Conservation (phyloP, 2,113 vertebrate species). For the Lota lota region DNA sequence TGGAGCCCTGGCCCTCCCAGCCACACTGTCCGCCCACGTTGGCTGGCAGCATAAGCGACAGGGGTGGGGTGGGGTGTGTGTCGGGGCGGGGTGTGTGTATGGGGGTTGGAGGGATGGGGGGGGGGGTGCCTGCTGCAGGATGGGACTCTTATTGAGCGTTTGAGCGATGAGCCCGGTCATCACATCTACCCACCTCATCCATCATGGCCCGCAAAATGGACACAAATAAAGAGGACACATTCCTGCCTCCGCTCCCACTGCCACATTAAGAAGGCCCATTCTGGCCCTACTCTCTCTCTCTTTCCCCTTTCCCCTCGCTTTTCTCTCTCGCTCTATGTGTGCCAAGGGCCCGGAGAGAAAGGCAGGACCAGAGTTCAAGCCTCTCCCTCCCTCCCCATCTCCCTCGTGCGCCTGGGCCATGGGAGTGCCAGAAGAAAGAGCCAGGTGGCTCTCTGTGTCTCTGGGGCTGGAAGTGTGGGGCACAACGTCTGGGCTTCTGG, state of each 20-base stretch:
- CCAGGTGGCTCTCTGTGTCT: conserved; percentile 63
- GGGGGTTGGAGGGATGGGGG: conserved; percentile 42
- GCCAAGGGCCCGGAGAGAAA: conserved; percentile 54
- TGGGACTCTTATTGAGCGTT: conserved; percentile 77
- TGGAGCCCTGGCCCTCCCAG: conserved; percentile 56
- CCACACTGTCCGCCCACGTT: conserved; percentile 73
- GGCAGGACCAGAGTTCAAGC: conserved; percentile 66
- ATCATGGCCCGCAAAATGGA: conserved; percentile 76
- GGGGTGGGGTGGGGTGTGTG: no score
- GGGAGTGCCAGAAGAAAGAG: conserved; percentile 63
- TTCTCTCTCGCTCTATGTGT: conserved; percentile 7
- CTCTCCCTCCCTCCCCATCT: conserved; percentile 49
- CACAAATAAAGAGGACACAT: conserved; percentile 73
- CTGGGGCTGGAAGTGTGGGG: conserved; percentile 18
- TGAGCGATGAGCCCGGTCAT: conserved; percentile 83
- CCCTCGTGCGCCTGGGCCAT: conserved; percentile 59
- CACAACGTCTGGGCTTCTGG: conserved; percentile 28
- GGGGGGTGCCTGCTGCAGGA: conserved; percentile 68
- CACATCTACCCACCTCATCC: conserved; percentile 79
- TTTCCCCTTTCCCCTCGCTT: neutral
- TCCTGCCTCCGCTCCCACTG: conserved; percentile 69
- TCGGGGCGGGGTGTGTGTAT: no score
- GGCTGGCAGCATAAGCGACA: conserved; percentile 56
- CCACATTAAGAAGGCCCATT: conserved; percentile 64
- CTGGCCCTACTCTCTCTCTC: conserved; percentile 22